Evolutionary conservation across 2,888 invertebrate species (phyloP).

Genomic region (Drosophila gaucha): DNA sequence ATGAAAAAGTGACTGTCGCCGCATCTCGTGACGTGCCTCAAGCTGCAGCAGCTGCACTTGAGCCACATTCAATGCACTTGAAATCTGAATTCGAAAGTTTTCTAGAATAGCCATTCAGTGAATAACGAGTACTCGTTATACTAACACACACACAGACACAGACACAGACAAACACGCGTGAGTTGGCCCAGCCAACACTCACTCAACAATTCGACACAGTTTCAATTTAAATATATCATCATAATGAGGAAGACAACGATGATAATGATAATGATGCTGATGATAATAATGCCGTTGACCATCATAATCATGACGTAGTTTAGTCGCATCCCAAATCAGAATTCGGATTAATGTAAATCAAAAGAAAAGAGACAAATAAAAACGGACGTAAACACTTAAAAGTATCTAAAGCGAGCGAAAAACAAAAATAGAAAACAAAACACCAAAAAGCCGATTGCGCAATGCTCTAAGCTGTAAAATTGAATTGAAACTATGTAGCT

Average conservation of each 20-base stretch:
- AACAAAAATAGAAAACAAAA: neutral
- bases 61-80: conserved; percentile 74
- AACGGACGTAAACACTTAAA: conserved; percentile 59
- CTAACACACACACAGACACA: conserved; percentile 2
- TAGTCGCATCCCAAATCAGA: conserved; percentile 39
- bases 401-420: neutral
- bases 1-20: conserved; percentile 47
- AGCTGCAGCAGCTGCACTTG: conserved; percentile 61
- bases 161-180: conserved; percentile 31
- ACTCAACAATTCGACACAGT: conserved; percentile 51
- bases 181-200: conserved; percentile 34
- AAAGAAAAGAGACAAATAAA: conserved; percentile 6
- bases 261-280: conserved; percentile 10
- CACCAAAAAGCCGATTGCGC: neutral
- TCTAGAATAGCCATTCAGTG: conserved; percentile 36
- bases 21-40: conserved; percentile 45
- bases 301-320: conserved; percentile 28
- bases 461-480: neutral
- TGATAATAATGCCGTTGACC: conserved; percentile 17
- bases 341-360: conserved; percentile 16
- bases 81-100: conserved; percentile 65
- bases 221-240: conserved; percentile 72
- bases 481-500: neutral
- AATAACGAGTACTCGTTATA: conserved; percentile 16
- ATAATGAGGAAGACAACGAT: conserved; percentile 36